Evolutionary conservation across 30 jellyfish, hydroid and myxozoan genomes (phyloP), one percentile per base, ranked within the genome.

Genomic region (Turritopsis dohrnii): DNA sequence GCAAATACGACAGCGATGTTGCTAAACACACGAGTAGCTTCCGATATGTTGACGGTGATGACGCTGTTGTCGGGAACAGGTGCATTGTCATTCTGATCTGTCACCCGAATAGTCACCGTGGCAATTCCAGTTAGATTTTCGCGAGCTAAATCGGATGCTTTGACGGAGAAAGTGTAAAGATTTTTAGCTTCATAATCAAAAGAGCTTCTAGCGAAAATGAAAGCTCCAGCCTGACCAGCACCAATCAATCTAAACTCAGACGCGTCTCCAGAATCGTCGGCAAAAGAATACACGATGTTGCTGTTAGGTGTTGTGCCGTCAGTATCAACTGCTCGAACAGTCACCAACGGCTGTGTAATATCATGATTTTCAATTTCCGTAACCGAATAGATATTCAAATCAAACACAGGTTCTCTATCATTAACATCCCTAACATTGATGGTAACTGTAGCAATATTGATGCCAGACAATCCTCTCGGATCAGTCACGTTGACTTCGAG

Each of bases 161-260:
- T 73, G 27, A 89, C 96, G 24, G 79, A 52, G 84, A 93, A 88
- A 29, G 74, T 85, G 84, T 88, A 89, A 5, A 53, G 21, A 18
- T 52, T 79, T 29, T 85, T 54, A 7, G 83, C n/a, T 86, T 93
- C 98, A 84, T 88, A 88, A 76, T 93, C 96, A n/a, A 88, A 80
- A 54, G 87, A 20, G 30, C 75, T 72, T 27, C 83, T 82, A 5
- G 89, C 83, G 30, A 28, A 75, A 52, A 93, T 76, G 71, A 79
- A 31, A 8, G 97, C 98, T 24, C 72, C 81, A 29, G 66, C 81
- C 73, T 60, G 66, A 22, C 85, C 54, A 25, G 96, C 25, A 8
- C 13, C 9, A n/a, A 54, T 20, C 9, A 30, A 8, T 22, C 52
- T 22, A 87, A 89, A 88, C 71, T 93, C 80, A 71, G 91, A 87